Percentiles rank a stretch among this genome's conserved stretches.
phyloP scores from a whole-genome alignment of 2,113 vertebrate species.

The Telmatochromis sp. region DNA sequence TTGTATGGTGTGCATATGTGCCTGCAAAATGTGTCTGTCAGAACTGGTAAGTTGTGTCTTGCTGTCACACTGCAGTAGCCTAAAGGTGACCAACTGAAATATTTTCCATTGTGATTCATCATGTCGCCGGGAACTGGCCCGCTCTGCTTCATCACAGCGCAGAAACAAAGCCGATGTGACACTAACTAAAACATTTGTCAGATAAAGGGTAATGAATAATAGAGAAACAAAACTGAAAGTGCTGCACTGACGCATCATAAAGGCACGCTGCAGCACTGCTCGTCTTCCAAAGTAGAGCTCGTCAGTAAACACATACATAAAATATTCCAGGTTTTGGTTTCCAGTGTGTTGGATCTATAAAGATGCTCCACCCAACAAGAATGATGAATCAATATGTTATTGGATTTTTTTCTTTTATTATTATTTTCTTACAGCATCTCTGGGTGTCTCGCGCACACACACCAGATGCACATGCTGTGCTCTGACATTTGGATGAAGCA shows the following conservation, averaged over 20 bases:
- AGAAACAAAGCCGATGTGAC: slow-evolving; percentile 4
- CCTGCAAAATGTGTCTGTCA: not conserved
- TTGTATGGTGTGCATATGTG: not conserved
- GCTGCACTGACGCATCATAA: not conserved
- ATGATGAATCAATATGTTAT: slow-evolving; percentile 34
- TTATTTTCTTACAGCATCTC: slow-evolving; percentile 9
- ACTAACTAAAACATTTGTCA: slow-evolving; percentile 26
- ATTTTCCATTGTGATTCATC: slow-evolving; percentile 24
- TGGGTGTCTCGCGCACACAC: not conserved
- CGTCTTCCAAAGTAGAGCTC: not conserved
- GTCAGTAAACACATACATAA: not conserved
- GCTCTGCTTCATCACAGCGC: not conserved
- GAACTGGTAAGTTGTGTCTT: not conserved
- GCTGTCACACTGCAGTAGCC: not conserved
- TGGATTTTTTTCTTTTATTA: not conserved
- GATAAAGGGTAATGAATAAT: slow-evolving; percentile 34
- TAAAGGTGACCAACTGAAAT: not conserved
- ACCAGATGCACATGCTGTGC: slow-evolving; percentile 25
- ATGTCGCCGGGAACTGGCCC: not conserved
- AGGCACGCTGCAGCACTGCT: not conserved
- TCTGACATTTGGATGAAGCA: slow-evolving; percentile 60
- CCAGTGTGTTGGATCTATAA: not conserved
- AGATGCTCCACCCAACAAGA: slow-evolving; percentile 5
- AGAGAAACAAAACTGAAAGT: slow-evolving; percentile 8
- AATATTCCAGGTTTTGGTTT: slow-evolving; percentile 5